phyloP scores from a whole-genome alignment of 2,113 vertebrate genomes.

The Speoplatyrhinus poulsoni region DNA sequence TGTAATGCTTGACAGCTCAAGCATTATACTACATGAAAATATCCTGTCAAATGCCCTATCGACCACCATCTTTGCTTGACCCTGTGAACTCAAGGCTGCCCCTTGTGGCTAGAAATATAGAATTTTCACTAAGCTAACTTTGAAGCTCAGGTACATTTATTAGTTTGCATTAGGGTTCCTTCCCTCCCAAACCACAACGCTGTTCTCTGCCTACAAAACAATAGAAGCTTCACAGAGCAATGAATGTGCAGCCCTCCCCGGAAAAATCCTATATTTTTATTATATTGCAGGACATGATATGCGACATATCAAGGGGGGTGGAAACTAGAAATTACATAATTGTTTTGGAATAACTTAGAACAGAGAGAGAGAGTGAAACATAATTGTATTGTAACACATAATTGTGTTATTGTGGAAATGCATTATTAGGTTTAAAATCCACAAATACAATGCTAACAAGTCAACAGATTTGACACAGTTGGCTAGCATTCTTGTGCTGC shows the following conservation, averaged over 20 bases:
- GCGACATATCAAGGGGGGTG: conserved; percentile 6
- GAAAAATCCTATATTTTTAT: conserved; percentile 31
- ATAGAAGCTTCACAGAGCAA: conserved; percentile 16
- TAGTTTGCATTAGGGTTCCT: neutral
- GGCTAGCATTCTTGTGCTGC: neutral
- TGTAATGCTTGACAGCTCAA: no score
- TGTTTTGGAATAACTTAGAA: neutral
- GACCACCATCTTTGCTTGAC: no score
- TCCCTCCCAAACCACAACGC: neutral
- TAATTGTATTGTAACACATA: no score
- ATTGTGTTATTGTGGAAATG: neutral
- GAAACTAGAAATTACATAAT: neutral
- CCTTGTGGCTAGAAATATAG: no score
- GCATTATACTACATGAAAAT: no score
- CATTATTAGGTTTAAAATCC: neutral
- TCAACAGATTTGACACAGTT: no score
- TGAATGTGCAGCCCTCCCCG: neutral
- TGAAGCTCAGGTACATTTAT: no score
- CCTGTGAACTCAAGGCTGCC: no score
- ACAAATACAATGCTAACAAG: neutral
- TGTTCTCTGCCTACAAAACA: conserved; percentile 29
- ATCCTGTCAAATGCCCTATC: no score
- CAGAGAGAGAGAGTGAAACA: no score
- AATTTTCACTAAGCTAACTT: no score
- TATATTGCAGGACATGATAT: neutral